Conservation (phyloP, 2,113 vertebrate species). For the Limanda limanda region DNA sequence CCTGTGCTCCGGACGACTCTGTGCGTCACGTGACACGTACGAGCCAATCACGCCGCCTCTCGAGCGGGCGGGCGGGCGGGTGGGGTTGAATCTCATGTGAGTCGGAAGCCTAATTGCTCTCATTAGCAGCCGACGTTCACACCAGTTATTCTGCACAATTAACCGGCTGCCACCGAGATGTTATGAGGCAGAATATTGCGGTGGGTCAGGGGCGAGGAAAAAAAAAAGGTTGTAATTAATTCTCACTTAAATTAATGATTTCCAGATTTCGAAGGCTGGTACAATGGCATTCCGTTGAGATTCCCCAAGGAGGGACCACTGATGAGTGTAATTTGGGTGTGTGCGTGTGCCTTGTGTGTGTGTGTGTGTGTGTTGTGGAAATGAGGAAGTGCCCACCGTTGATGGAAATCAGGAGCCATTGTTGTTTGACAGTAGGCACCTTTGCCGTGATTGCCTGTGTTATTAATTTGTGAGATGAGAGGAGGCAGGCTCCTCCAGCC, state of each 20-base stretch:
- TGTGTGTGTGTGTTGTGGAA: slow-evolving; percentile 36
- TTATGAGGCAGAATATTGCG: slow-evolving; percentile 72
- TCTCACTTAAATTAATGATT: slow-evolving; percentile 79
- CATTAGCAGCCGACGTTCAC: slow-evolving; percentile 76
- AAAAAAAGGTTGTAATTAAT: slow-evolving; percentile 78
- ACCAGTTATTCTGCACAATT: slow-evolving; percentile 79
- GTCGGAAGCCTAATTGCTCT: slow-evolving; percentile 78
- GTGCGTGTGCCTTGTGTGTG: slow-evolving; percentile 5
- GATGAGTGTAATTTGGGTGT: slow-evolving; percentile 34
- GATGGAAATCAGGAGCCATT: slow-evolving; percentile 79
- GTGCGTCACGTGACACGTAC: slow-evolving; percentile 49
- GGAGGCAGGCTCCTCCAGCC: slow-evolving; percentile 72
- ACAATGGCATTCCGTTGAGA: slow-evolving; percentile 64
- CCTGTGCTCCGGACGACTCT: slow-evolving; percentile 1
- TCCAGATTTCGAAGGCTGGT: slow-evolving; percentile 66
- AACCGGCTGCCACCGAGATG: slow-evolving; percentile 73
- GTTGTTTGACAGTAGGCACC: slow-evolving; percentile 81
- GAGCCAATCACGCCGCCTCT: slow-evolving; percentile 54
- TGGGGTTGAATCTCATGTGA: slow-evolving; percentile 62
- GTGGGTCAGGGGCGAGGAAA: slow-evolving; percentile 70
- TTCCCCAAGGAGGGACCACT: slow-evolving; percentile 53
- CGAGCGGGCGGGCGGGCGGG: slow-evolving; percentile 25
- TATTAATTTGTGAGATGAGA: slow-evolving; percentile 82
- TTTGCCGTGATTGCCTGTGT: slow-evolving; percentile 80
- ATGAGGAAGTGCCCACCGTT: slow-evolving; percentile 40